Conservation (phyloP, 2,113 vertebrate genomes). For the Galbula dea region DNA sequence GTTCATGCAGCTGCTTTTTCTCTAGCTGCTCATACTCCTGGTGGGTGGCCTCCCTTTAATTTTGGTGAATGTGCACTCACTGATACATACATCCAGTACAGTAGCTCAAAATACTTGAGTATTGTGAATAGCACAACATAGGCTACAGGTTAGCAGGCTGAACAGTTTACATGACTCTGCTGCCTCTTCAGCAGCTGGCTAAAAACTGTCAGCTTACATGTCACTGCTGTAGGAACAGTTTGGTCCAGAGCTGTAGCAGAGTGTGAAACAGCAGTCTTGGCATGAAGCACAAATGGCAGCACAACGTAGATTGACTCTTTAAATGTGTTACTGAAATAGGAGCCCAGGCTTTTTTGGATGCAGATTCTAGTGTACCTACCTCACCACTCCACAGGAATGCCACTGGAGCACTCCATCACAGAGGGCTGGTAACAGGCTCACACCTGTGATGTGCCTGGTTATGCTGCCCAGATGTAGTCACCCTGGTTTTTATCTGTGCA, state of each 20-base stretch:
- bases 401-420: neutral
- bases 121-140: fast-evolving
- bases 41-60: neutral
- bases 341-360: neutral
- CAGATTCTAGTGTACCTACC: fast-evolving
- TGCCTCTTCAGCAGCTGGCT: neutral
- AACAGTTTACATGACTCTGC: neutral
- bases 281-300: neutral
- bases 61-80: neutral
- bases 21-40: neutral
- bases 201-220: neutral
- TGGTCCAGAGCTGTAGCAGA: neutral
- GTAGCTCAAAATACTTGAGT: neutral
- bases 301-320: fast-evolving
- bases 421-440: neutral
- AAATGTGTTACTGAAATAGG: neutral
- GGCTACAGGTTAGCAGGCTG: neutral
- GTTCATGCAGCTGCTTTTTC: neutral
- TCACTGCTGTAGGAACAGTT: neutral
- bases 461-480: neutral
- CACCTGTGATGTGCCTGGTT: neutral
- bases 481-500: neutral
- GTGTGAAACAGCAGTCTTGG: neutral
- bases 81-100: neutral
- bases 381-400: neutral